Base-by-base conservation (phyloP, 1,140 invertebrate species). In the Lutraria rhynchaena region DNA sequence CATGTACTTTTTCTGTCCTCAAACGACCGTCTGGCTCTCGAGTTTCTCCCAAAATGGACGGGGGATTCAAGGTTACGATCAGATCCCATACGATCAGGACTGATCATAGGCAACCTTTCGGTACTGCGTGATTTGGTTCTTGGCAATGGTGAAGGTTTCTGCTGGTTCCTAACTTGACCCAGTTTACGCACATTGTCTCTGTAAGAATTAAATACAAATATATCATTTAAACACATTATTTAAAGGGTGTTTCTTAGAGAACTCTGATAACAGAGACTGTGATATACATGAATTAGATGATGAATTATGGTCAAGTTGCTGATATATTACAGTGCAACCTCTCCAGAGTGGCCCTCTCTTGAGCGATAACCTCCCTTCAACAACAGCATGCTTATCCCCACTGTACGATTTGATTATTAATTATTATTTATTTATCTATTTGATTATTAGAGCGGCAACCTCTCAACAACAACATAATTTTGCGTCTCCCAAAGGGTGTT, bases 131-230 rank as follows among this genome's bases (percentile, higher is more conserved):
- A 81, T 44, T 75, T 84, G 22, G 78, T 63, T 37, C 85, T 73
- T n/a, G 87, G 85, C 49, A 87, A 55, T 60, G 87, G 82, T 44
- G 81, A 49, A 19, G 87, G 86, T 37, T 84, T 84, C 55, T 85
- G 81, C 44, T 85, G 84, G 53, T 75, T 74, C n/a, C 88, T 73
- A 11, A 88, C 69, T 29, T 83, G 69, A 33, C 86, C 87, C 9
- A 89, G 77, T 57, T 80, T 81, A 17, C 87, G 75, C 0, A 87
- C 67, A 70, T 74, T 84, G 37, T 89, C 87, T 71, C 88, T 87
- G 58, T 41, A 76, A 53, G 74, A 41, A 22, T 13, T 46, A 46
- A 74, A 61, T 77, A 61, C 35, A 63, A 35, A 41, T 58, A 19
- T 51, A 73, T 55, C 31, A 33, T 37, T 46, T 11, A 46, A 46